phyloP scores from a whole-genome alignment of 1,140 invertebrate species.

The Drosophila bocqueti region DNA sequence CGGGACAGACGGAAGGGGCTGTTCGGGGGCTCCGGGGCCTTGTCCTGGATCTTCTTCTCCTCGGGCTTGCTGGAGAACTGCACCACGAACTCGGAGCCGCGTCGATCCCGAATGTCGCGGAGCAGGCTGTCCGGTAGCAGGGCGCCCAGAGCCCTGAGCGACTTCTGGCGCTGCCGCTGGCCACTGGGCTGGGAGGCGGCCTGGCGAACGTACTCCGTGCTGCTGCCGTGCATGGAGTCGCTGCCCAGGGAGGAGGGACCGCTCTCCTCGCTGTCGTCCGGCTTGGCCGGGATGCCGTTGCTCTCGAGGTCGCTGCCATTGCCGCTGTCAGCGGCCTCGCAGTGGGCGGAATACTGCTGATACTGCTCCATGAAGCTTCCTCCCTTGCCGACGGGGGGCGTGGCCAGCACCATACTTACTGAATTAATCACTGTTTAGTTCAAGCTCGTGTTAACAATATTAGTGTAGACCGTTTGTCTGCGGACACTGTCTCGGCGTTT shows the following conservation, averaged over 20 bases:
- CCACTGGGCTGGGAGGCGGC: conserved; percentile 66
- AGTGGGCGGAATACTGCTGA: conserved; percentile 86
- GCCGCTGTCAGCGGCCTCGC: conserved; percentile 92
- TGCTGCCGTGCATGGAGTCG: conserved; percentile 75
- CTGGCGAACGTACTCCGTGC: conserved; percentile 71
- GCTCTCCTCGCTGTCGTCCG: conserved; percentile 84
- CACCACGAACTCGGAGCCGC: conserved; percentile 60
- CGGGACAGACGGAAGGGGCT: conserved; percentile 54
- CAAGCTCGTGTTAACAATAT: neutral
- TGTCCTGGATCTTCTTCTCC: conserved; percentile 46
- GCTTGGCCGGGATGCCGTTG: conserved; percentile 82
- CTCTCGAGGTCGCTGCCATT: conserved; percentile 92
- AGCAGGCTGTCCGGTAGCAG: conserved; percentile 79
- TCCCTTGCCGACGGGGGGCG: conserved; percentile 42
- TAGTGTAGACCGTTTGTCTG: neutral
- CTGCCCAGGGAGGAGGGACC: conserved; percentile 78
- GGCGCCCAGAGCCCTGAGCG: conserved; percentile 61
- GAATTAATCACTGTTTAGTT: conserved; percentile 12
- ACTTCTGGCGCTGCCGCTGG: conserved; percentile 65
- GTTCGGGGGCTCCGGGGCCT: conserved; percentile 27
- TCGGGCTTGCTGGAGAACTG: conserved; percentile 49
- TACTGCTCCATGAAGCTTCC: conserved; percentile 83
- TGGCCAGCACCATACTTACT: conserved; percentile 62
- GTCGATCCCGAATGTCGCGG: conserved; percentile 79
- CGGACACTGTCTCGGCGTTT: conserved; percentile 27